Evolutionary conservation across 2,797 vertebrate genomes (phyloP).

Genomic region (Mionectes olivaceus): DNA sequence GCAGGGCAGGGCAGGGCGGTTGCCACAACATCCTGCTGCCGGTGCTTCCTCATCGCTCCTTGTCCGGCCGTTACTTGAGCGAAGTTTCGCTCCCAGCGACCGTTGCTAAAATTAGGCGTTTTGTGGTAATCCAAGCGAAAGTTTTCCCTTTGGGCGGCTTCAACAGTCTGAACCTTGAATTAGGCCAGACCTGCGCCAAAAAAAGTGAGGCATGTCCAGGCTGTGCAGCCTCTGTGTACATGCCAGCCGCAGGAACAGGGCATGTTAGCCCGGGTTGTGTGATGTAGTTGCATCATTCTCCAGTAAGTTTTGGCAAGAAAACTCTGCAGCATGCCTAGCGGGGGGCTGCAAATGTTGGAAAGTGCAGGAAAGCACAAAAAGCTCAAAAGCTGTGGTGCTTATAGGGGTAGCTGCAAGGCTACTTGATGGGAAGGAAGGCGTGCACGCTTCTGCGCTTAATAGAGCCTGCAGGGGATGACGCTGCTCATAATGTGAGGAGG

Average conservation of each 20-base stretch:
- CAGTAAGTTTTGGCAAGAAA: neutral
- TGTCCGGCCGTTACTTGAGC: neutral
- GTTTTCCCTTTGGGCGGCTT: fast-evolving
- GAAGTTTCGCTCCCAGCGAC: neutral
- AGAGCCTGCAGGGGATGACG: no score
- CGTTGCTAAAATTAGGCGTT: neutral
- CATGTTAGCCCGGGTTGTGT: fast-evolving
- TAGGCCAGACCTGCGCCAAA: neutral
- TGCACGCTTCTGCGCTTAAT: fast-evolving
- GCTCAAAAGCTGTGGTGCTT: neutral
- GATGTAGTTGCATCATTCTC: neutral
- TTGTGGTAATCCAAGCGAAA: neutral
- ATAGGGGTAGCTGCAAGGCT: fast-evolving
- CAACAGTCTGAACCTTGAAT: neutral
- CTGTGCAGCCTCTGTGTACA: no score
- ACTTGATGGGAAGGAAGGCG: neutral
- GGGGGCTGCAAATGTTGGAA: neutral
- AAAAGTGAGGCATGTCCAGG: neutral
- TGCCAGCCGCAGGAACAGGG: fast-evolving
- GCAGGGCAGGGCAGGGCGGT: neutral
- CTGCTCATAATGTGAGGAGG: fast-evolving
- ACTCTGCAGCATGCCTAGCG: fast-evolving
- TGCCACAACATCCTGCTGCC: slow-evolving; percentile 19
- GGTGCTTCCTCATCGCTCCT: neutral
- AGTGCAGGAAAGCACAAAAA: neutral